Evolutionary conservation across 1,140 invertebrate genomes (phyloP), one percentile per base, ranked within the genome.

Genomic region (Trichonephila clavata): DNA sequence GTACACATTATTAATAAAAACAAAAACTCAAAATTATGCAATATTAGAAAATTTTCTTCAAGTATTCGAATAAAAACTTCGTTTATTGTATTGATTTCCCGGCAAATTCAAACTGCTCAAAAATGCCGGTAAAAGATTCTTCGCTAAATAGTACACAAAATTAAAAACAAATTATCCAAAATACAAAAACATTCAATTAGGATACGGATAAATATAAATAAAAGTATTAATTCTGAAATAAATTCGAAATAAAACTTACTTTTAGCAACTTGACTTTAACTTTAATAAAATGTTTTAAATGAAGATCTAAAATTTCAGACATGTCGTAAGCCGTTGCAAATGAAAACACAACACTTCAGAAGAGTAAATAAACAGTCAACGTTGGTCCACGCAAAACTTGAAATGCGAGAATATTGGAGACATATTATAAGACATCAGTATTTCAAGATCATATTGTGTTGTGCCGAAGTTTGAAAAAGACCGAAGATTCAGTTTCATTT

Each of bases 291-390:
- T 68, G 86, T 71, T 71, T 68, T 43, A 88, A 24, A n/a, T 88
- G 86, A 65, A 88, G 86, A 71, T 88, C 65, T 63, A 88, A 88
- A 68, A 88, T 88, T 50, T 88, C 86, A 88, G 86, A 88, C 86
- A 88, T 88, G n/a, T 86, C 27, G n/a, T 84, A 57, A 86, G 63
- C 68, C 86, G 21, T 88, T 24, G 86, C 24, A 27, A 32, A 24
- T 63, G 57, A 39, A 43, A n/a, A 13, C 63, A 71, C 57, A 3
- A 59, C 61, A 27, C 32, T 71, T 87, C 16, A 24, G 32, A 88
- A 24, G 10, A 20, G 65, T 68, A 65, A 68, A 88, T 5, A 71
- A 88, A 68, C 5, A 50, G 21, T 88, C 86, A 88, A 68, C 86
- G 86, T 18, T 88, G 86, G 63, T 88, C 86, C 6, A 88, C 86